Base-by-base conservation (phyloP, 2,113 vertebrate genomes). In the Coreoperca whiteheadi region DNA sequence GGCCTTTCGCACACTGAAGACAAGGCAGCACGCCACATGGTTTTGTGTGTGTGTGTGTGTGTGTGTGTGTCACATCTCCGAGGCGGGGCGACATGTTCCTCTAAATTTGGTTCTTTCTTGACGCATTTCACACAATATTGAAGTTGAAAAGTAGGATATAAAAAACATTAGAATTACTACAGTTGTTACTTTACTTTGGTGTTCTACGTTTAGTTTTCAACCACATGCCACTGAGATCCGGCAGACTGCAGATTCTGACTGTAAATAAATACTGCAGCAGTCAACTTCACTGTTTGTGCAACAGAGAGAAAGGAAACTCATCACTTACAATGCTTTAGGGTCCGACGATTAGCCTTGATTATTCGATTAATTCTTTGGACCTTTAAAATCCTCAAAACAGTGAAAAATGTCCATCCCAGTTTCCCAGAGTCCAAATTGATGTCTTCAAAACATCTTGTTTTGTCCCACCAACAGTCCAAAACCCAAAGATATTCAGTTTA, bases 71-170 rank as follows among this genome's bases (percentile, higher is more conserved):
- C n/a, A 53, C 50, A 67, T 81, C 56, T 56, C 21, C 2, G 61
- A 69, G 51, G 46, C 0, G 1, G 30, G 34, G 21, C 11, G 2
- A 34, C 30, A 4, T 7, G 6, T 68, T 83, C 53, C 67, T 72
- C 79, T 74, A 61, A 77, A 86, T 83, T 18, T 79, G 68, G 67
- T 50, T 56, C 61, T 56, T 77, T 2, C 2, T 20, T 3, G 4
- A 64, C 10, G 6, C 48, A 21, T 66, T 64, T 71, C 16, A 50
- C 18, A 16, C 46, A 51, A 43, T n/a, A n/a, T n/a, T n/a, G n/a
- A n/a, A n/a, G 46, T 18, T 18, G 16, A 50, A 50, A 18, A 20
- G 46, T 20, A 50, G 3, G 10, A 39, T 16, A 15, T 46, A 14
- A 46, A 14, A 46, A 46, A 46, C 43, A 15, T 46, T 14, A 16